Evolutionary conservation across 2,888 invertebrate genomes (phyloP).

Genomic region (Formica aserva): DNA sequence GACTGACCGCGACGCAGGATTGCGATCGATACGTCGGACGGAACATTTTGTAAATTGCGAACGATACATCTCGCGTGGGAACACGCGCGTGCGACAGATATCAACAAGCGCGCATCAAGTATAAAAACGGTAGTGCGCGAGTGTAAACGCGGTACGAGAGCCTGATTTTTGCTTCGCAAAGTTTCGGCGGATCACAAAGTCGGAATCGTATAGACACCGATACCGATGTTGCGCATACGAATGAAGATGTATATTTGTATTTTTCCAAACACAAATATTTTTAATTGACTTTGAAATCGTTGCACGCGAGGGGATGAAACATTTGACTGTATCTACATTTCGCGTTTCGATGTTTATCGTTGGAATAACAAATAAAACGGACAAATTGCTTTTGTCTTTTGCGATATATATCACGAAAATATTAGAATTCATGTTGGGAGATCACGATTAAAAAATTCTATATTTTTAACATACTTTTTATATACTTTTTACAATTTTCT

Average conservation of each 20-base stretch:
- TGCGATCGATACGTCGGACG: conserved; percentile 44
- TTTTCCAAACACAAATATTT: conserved; percentile 52
- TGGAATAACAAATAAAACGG: conserved; percentile 32
- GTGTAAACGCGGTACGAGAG: conserved; percentile 12
- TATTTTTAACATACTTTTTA: background rate
- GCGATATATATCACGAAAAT: background rate
- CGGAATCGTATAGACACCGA: conserved; percentile 23
- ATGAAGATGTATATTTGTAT: conserved; percentile 45
- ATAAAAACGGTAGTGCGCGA: conserved; percentile 10
- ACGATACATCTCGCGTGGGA: conserved; percentile 37
- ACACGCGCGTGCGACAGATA: conserved; percentile 48
- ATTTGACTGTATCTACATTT: background rate
- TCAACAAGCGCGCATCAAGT: conserved; percentile 31
- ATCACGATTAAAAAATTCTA: background rate
- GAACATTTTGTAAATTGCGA: conserved; percentile 49
- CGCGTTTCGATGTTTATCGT: conserved; percentile 22
- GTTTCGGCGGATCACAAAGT: conserved; percentile 38
- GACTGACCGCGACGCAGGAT: conserved; percentile 13
- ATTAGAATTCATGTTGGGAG: background rate
- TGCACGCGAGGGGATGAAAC: conserved; percentile 10
- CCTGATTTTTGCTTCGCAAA: conserved; percentile 36
- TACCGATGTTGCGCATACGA: conserved; percentile 40
- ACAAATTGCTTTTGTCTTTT: background rate
- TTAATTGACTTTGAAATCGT: conserved; percentile 49
- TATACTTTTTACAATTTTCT: background rate